Evolutionary conservation across 2,888 invertebrate genomes (phyloP).

Genomic region (Amiota communis): DNA sequence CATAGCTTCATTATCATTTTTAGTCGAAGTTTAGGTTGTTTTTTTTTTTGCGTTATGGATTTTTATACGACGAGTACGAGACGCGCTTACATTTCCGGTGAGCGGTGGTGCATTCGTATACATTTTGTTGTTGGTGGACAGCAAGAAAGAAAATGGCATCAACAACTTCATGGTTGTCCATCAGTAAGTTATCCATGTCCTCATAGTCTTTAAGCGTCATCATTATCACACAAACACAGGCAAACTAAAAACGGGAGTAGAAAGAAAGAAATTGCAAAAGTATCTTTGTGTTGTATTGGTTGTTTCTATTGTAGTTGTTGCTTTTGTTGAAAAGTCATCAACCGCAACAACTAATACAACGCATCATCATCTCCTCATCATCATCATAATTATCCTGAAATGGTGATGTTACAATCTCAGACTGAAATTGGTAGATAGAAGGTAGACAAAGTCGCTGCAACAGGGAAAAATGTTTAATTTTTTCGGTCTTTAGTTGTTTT

Average conservation of each 20-base stretch:
- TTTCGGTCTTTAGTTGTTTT: background rate
- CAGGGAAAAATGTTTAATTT: background rate
- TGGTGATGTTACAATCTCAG: background rate
- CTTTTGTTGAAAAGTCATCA: constrained; percentile 46
- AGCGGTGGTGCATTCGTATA: constrained; percentile 55
- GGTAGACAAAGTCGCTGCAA: background rate
- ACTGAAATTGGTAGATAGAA: background rate
- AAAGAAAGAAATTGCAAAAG: background rate
- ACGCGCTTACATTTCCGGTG: constrained; percentile 61
- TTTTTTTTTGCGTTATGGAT: constrained; percentile 24
- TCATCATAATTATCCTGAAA: constrained; percentile 33
- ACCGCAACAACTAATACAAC: constrained; percentile 52
- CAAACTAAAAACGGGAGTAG: background rate
- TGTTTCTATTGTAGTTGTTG: constrained; percentile 41
- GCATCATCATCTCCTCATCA: constrained; percentile 46
- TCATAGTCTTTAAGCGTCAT: background rate
- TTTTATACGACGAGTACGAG: background rate
- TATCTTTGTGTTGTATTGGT: background rate
- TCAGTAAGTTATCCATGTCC: background rate
- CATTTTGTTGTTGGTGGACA: constrained; percentile 1
- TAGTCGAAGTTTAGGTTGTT: background rate
- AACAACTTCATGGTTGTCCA: constrained; percentile 59
- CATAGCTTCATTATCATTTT: constrained; percentile 29
- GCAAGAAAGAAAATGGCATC: constrained; percentile 51
- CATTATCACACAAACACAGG: constrained; percentile 9